Evolutionary conservation across 2,797 vertebrate genomes (phyloP), one percentile per base, ranked within the genome.

Genomic region (Euthynnus affinis): DNA sequence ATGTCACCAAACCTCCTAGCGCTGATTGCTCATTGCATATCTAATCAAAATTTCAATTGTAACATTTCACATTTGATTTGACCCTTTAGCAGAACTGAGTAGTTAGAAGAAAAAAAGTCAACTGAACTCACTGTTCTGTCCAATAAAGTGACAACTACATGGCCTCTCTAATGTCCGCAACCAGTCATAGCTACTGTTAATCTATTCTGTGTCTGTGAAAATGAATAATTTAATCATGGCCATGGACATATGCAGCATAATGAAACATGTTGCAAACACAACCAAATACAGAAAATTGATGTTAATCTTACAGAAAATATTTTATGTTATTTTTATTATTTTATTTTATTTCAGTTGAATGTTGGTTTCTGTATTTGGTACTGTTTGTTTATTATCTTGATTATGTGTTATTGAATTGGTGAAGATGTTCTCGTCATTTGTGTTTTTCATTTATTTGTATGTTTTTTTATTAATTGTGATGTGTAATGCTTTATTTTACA

Each of bases 11-110:
- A 42, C 40, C 12, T 3, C 40, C 12, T 3, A n/a, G 55, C 10
- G 69, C 17, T 5, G 55, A 7, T 62, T 3, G 48, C 62, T 74
- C 25, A 52, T 6, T 63, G 5, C 15, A 61, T 69, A 60, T 71
- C 22, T 51, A 13, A 51, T 51, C 34, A 15, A 59, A 70, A 60
- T 59, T 15, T 64, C 57, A 73, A 58, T 27, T 67, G 71, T 22
- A 23, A 58, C 23, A 53, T 42, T 22, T 60, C 6, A 48, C 2
- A 60, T 42, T 56, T 58, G 18, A 61, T 32, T 52, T 52, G 7
- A 63, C 8, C n/a, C 42, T 49, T 53, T 69, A 27, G 17, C 1
- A 64, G 15, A 61, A 20, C 18, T 22, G 14, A 6, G 10, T 56
- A 22, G 20, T 60, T 61, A 34, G 42, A 48, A 53, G 14, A 25